Evolutionary conservation across 1,140 invertebrate genomes (phyloP).

Genomic region (Drosophila tani): DNA sequence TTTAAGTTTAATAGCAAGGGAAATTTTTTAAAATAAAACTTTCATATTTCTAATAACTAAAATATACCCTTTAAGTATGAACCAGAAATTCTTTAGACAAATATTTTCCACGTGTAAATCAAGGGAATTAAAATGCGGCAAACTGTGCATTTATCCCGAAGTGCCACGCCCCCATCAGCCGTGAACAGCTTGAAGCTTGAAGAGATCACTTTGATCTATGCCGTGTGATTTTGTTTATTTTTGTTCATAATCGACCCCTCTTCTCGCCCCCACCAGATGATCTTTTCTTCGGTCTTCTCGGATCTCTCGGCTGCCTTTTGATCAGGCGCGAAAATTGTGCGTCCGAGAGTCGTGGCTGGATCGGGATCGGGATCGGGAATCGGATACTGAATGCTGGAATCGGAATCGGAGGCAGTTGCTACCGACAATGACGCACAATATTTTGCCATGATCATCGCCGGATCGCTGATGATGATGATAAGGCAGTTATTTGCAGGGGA

Average conservation of each 20-base stretch:
- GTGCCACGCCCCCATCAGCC: constrained; percentile 58
- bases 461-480: constrained; percentile 46
- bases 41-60: too few species aligned
- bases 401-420: constrained; percentile 66
- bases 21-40: too few species aligned
- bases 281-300: constrained; percentile 28
- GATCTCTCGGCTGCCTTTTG: constrained; percentile 62
- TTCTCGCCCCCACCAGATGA: constrained; percentile 30
- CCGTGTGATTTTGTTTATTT: constrained; percentile 82
- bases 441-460: constrained; percentile 23
- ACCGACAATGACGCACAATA: constrained; percentile 67
- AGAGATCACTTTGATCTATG: constrained; percentile 71
- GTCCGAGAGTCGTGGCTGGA: constrained; percentile 27
- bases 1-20: too few species aligned
- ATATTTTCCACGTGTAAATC: constrained; percentile 11
- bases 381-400: constrained; percentile 12
- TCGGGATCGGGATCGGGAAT: background rate
- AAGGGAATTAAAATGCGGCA: constrained; percentile 77
- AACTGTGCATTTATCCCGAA: constrained; percentile 79
- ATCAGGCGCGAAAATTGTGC: constrained; percentile 80
- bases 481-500: constrained; percentile 40
- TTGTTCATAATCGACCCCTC: constrained; percentile 75
- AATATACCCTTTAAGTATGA: background rate
- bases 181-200: constrained; percentile 50
- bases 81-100: background rate